Conservation (phyloP, 2,888 invertebrate genomes). For the Nomada ferruginata region DNA sequence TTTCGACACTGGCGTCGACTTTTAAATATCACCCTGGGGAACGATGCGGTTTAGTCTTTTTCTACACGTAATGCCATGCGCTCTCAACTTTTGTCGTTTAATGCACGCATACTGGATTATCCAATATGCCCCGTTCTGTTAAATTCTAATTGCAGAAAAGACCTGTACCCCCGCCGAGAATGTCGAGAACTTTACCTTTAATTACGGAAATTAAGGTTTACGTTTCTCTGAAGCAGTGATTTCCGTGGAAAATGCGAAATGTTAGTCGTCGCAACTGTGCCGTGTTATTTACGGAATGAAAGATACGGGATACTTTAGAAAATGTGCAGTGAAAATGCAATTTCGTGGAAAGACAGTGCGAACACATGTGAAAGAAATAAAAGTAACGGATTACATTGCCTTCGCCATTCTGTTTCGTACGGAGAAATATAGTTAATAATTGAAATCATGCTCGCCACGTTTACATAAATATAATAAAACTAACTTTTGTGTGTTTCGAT, state of each 20-base stretch:
- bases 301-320: not conserved
- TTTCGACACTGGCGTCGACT: constrained; percentile 56
- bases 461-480: too few relatives aligned
- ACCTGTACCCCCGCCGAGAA: not conserved
- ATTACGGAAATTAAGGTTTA: not conserved
- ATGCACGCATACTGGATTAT: constrained; percentile 14
- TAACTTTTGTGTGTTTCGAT: too few relatives aligned
- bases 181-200: not conserved
- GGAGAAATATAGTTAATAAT: too few relatives aligned
- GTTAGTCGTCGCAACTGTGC: not conserved
- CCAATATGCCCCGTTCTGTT: not conserved
- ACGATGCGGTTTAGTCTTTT: constrained; percentile 30
- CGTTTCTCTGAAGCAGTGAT: not conserved
- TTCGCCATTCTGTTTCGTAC: not conserved
- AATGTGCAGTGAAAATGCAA: not conserved
- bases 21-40: constrained; percentile 57
- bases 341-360: not conserved
- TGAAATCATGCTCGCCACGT: too few relatives aligned
- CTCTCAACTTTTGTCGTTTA: constrained; percentile 6
- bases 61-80: not conserved
- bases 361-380: not conserved
- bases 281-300: not conserved
- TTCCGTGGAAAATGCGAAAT: not conserved
- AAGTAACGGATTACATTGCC: not conserved
- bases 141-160: constrained; percentile 22